Percentiles rank a stretch among this genome's conserved stretches.
Evolutionary conservation across 2,797 vertebrate genomes (phyloP).

Genomic region (Anguilla obscura): DNA sequence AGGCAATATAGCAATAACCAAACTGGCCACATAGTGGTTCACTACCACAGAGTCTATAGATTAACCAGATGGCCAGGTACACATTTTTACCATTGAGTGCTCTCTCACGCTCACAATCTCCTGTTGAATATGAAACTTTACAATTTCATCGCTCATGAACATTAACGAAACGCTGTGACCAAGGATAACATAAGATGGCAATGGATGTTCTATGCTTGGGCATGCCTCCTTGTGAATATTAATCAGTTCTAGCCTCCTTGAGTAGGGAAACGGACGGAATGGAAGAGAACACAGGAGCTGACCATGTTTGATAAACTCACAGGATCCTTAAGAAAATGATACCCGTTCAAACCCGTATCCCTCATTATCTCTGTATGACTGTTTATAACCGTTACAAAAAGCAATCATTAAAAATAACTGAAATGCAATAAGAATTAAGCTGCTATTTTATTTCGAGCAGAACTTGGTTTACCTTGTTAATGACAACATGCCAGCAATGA

Average conservation of each 20-base stretch:
- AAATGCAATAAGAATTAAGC: not conserved
- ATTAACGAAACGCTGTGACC: not conserved
- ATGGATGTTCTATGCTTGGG: not conserved
- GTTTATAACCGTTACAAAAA: too few species aligned
- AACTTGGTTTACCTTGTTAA: not conserved
- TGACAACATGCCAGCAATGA: not conserved
- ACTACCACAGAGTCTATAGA: not conserved
- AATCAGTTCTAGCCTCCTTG: not conserved
- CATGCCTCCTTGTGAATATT: not conserved
- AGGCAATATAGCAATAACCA: not conserved
- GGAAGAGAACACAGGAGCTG: not conserved
- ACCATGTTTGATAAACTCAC: not conserved
- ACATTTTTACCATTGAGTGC: not conserved
- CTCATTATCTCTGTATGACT: not conserved
- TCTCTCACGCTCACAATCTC: not conserved
- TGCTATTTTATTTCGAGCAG: too few species aligned
- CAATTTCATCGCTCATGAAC: not conserved
- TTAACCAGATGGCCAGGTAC: not conserved
- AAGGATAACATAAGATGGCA: not conserved
- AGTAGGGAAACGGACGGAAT: not conserved
- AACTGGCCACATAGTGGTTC: not conserved
- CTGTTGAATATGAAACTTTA: not conserved
- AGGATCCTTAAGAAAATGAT: too few species aligned
- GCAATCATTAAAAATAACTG: too few species aligned
- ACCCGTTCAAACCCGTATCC: not conserved